Base-by-base conservation (phyloP, 2,888 invertebrate species). In the Drosophila mimica region DNA sequence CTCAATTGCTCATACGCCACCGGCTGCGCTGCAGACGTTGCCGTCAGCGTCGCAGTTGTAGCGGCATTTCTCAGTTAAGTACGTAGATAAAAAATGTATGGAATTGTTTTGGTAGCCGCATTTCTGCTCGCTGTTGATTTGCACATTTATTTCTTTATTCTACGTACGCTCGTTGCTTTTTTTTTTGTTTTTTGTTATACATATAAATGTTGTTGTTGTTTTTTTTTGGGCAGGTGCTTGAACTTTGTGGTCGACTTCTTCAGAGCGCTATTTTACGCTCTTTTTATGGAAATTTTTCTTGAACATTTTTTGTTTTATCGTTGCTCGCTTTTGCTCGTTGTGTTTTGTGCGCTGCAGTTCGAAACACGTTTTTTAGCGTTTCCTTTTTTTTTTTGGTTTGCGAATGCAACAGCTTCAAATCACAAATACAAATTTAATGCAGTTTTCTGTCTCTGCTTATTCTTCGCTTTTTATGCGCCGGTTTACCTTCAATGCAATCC, bases 1-100 rank as follows among this genome's bases (percentile, higher is more conserved):
- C 88, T 89, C 86, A 84, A 89, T 85, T 86, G 85, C 88, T 82
- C 85, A 85, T 89, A 87, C 77, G 89, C 82, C 88, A 87, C 73
- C 75, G 62, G 53, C 53, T 36, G 60, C 64, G 49, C 34, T 43
- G 56, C n/a, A n/a, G 43, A 52, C 67, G 25, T 9, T 48, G 31
- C 30, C 67, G 51, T 36, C 65, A 59, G 2, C 66, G 54, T 34
- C 76, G 57, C 70, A n/a, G 74, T 62, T 67, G 70, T 70, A 72
- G 68, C 72, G 68, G 68, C 61, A 74, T 58, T 53, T 72, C 86
- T 74, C 66, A 69, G 81, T 77, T 80, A 71, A 75, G 78, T 71
- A 85, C 81, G 73, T 79, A 81, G 75, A 84, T 84, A 81, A 81
- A 81, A 81, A 81, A 79, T 69, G 83, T 73, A 85, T 80, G 83